These are phyloP conservation scores for Celastrina argiolus DNA, from an alignment of 2,888 invertebrate species.

Conservation along the genomic window DNA sequence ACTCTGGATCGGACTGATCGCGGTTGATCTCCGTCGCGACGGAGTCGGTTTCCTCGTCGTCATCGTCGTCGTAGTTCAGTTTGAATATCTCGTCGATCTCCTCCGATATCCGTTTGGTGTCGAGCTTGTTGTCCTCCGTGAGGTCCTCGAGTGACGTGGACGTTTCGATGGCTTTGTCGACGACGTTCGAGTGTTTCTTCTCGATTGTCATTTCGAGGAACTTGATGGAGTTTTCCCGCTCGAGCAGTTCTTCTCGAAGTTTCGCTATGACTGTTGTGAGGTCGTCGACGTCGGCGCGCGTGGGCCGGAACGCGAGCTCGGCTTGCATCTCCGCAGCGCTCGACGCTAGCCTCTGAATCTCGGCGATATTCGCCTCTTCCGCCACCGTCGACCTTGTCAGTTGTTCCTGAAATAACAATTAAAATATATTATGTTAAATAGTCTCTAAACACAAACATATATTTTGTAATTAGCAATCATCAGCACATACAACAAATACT, in stretches of 20 bases:
- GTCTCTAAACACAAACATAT: background rate
- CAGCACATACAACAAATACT: too few relatives aligned
- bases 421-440: background rate
- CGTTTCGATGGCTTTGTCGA: conserved; percentile 39
- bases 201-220: conserved; percentile 39
- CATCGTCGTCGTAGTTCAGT: conserved; percentile 64
- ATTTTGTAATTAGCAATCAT: too few relatives aligned
- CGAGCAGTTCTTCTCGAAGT: conserved; percentile 51
- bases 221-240: conserved; percentile 42
- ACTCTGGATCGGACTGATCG: conserved; percentile 38
- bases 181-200: conserved; percentile 36
- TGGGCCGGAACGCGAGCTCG: conserved; percentile 78
- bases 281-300: conserved; percentile 76
- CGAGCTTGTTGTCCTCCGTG: conserved; percentile 39
- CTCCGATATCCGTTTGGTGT: conserved; percentile 58
- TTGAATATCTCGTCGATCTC: conserved; percentile 72
- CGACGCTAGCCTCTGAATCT: conserved; percentile 74
- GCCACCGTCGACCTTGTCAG: conserved; percentile 65
- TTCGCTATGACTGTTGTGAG: conserved; percentile 63
- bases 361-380: conserved; percentile 76
- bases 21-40: conserved; percentile 54
- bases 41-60: conserved; percentile 64
- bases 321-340: conserved; percentile 74
- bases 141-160: conserved; percentile 44
- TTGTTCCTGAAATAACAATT: conserved; percentile 50